These are phyloP conservation scores for Andrena minutula DNA, from an alignment of 2,888 invertebrate species.

Conservation along the genomic window DNA sequence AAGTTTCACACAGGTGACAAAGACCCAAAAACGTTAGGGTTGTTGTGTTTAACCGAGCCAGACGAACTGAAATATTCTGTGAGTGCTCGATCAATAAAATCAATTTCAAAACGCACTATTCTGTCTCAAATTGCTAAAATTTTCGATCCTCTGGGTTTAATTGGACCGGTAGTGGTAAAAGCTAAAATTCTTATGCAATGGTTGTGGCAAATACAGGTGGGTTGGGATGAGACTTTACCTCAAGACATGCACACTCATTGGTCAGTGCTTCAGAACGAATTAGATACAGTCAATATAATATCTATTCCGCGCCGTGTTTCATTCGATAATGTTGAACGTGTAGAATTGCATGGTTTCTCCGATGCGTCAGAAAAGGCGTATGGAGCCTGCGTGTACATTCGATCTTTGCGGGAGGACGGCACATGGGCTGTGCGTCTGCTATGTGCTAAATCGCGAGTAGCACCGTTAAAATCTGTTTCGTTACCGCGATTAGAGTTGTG, in stretches of 20 bases:
- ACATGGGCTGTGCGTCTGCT: neutral
- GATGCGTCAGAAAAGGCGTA: constrained; percentile 20
- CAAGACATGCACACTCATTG: neutral
- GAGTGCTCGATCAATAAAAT: neutral
- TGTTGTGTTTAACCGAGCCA: neutral
- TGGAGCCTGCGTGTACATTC: constrained; percentile 3
- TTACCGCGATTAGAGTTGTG: constrained; percentile 16
- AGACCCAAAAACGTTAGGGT: neutral
- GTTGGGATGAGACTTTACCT: constrained; percentile 14
- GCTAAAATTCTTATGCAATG: constrained; percentile 13
- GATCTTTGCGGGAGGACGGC: neutral
- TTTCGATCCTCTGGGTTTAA: constrained; percentile 11
- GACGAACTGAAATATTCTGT: neutral
- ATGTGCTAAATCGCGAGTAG: constrained; percentile 14
- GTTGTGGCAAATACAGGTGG: neutral
- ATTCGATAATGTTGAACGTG: neutral
- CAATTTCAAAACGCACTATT: neutral
- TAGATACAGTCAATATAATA: neutral
- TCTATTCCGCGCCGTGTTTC: neutral
- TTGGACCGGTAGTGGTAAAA: neutral
- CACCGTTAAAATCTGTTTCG: neutral
- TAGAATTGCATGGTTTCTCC: constrained; percentile 15
- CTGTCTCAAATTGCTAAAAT: constrained; percentile 1
- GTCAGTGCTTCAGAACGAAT: neutral
- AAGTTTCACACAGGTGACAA: neutral